phyloP scores from a whole-genome alignment of 2,888 invertebrate species.

The Drosophila falleni region DNA sequence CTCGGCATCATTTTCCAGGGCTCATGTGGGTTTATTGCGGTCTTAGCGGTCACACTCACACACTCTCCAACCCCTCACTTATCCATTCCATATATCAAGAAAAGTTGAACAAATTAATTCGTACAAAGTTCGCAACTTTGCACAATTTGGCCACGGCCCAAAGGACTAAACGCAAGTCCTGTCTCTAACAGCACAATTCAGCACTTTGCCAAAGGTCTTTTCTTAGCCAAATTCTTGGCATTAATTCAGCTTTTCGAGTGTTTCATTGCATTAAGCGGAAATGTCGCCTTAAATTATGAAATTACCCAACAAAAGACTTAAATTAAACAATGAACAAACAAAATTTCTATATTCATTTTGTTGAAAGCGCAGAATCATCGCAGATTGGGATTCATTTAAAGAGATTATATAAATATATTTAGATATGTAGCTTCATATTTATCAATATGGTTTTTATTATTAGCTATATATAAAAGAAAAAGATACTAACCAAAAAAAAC shows the following conservation, averaged over 20 bases:
- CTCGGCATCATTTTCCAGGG: constrained; percentile 57
- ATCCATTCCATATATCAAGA: constrained; percentile 44
- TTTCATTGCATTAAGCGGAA: constrained; percentile 20
- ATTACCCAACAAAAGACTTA: neutral
- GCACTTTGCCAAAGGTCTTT: constrained; percentile 45
- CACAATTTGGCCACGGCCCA: constrained; percentile 65
- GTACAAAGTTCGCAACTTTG: constrained; percentile 69
- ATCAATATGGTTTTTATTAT: neutral
- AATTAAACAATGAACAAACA: neutral
- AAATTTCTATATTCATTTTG: neutral
- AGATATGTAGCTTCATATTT: neutral
- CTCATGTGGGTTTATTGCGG: constrained; percentile 79
- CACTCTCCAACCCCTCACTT: constrained; percentile 6
- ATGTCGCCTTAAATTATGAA: constrained; percentile 15
- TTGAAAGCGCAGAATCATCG: neutral
- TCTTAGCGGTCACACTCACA: constrained; percentile 62
- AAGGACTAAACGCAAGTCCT: constrained; percentile 21
- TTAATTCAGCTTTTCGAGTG: constrained; percentile 42
- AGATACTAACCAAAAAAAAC: neutral
- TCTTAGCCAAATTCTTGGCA: constrained; percentile 52
- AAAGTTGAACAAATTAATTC: constrained; percentile 76
- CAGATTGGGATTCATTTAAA: neutral
- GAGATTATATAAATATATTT: too few species aligned
- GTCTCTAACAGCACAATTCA: constrained; percentile 36
- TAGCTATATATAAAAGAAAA: neutral